Base-by-base conservation (phyloP, 1,140 invertebrate genomes). In the Leptinotarsa defecta region DNA sequence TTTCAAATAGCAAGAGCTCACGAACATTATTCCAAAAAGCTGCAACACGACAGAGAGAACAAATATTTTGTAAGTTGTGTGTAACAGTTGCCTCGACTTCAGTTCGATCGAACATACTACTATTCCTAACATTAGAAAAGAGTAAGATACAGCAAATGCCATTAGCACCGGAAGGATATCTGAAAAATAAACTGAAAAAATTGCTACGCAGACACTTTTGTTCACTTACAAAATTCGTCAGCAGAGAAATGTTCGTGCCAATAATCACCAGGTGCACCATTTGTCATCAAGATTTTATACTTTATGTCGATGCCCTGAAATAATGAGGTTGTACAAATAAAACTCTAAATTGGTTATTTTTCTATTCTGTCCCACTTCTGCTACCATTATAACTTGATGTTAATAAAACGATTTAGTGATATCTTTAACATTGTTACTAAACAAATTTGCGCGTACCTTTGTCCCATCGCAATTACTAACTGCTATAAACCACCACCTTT, bases 181-280 rank as follows among this genome's bases (percentile, higher is more conserved):
- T 95, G 61, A 27, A 82, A 79, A 73, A 71, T 52, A 17, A n/a
- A 22, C 11, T 20, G 20, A 24, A 6, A 57, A 57, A 17, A 57
- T n/a, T 57, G 13, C n/a, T 57, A 17, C 5, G n/a, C 15, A 17
- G n/a, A 57, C 6, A 19, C 52, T 57, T 57, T 19, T 19, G 15
- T 57, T 57, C 76, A 89, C 93, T 93, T 90, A 95, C 95, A 96
- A 85, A 96, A 95, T 89, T 97, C 93, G 86, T 97, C 96, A 57
- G 95, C 95, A 1, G 95, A 96, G 84, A 96, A 96, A 84, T 97
- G 95, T 82, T 94, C 90, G 81, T 91, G 91, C 92, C 94, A 95
- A 78, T 92, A 92, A 83, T 93, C 92, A 0, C 91, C 91, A 15
- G 88, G 86, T 1, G 89, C 86, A 8, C 92, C 94, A 86, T 97